Percentiles rank a stretch among this genome's conserved stretches.
Evolutionary conservation across 2,113 vertebrate species (phyloP).

Genomic region (Pterophyllum scalare): DNA sequence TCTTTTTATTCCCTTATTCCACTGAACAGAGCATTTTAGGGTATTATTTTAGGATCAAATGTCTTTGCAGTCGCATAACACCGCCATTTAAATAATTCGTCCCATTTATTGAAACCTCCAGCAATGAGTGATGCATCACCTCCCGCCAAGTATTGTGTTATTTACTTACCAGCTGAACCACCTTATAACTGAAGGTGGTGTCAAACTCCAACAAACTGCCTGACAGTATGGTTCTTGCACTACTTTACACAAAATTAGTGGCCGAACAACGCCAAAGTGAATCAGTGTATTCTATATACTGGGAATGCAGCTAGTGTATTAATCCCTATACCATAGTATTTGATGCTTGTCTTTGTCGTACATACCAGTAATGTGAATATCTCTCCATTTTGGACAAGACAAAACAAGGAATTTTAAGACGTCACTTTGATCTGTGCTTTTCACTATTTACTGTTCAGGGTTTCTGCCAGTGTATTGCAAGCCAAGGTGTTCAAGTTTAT

Average conservation of each 20-base stretch:
- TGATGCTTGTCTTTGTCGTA: not conserved
- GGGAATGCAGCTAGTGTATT: not conserved
- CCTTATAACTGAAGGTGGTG: not conserved
- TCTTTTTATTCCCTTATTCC: conserved; percentile 58
- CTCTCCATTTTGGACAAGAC: conserved; percentile 9
- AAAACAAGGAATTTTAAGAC: conserved; percentile 10
- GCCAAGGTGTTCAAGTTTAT: conserved; percentile 2
- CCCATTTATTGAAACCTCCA: conserved; percentile 34
- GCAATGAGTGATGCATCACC: not conserved
- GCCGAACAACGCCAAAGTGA: too few relatives aligned
- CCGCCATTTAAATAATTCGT: conserved; percentile 52
- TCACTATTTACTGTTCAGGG: conserved; percentile 11
- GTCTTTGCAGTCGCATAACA: conserved; percentile 18
- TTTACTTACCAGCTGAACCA: not conserved
- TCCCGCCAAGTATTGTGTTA: not conserved
- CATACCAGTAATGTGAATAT: not conserved
- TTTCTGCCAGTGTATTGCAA: not conserved
- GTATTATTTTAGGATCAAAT: conserved; percentile 62
- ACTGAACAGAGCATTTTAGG: conserved; percentile 51
- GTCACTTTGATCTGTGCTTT: conserved; percentile 2
- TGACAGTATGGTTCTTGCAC: not conserved
- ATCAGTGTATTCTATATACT: not conserved
- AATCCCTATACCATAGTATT: not conserved
- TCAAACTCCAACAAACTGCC: not conserved
- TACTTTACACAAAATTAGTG: not conserved